Conservation (phyloP, 2,888 invertebrate species). For the Chrysolina americana region DNA sequence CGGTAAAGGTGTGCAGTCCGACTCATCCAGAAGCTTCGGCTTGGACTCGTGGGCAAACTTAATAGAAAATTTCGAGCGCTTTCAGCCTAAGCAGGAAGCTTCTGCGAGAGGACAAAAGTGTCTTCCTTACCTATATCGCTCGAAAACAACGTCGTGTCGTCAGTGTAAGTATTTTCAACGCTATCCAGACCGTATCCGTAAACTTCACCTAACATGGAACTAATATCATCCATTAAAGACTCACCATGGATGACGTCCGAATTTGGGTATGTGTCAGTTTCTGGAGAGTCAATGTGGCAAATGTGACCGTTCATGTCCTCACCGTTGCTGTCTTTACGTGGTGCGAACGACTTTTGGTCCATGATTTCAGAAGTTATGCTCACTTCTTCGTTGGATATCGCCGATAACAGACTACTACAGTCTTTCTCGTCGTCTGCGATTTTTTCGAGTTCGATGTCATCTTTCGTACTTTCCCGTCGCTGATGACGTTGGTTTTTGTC, state of each 20-base stretch:
- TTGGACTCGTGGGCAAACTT: neutral
- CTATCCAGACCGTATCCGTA: constrained; percentile 77
- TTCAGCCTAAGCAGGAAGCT: constrained; percentile 29
- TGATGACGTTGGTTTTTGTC: constrained; percentile 51
- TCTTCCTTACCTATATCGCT: constrained; percentile 67
- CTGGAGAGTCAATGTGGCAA: constrained; percentile 88
- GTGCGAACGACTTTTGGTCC: constrained; percentile 68
- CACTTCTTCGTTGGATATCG: constrained; percentile 80
- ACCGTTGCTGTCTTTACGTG: constrained; percentile 69
- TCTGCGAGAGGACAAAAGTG: constrained; percentile 29
- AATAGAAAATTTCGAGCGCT: neutral
- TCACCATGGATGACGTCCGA: constrained; percentile 85
- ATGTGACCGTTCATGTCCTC: constrained; percentile 74
- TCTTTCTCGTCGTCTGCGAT: constrained; percentile 73
- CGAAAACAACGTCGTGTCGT: constrained; percentile 79
- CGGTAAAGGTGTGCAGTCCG: constrained; percentile 46
- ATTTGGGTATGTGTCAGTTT: constrained; percentile 81
- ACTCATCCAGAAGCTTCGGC: constrained; percentile 31
- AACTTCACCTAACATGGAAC: constrained; percentile 82
- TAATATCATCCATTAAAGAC: constrained; percentile 84
- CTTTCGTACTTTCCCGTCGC: constrained; percentile 61
- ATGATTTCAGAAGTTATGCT: constrained; percentile 81
- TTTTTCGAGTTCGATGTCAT: constrained; percentile 63
- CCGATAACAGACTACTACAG: constrained; percentile 75
- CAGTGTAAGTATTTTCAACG: constrained; percentile 75